A percentile compares a stretch with the other conserved stretches of the same genome.
Conservation (phyloP, 2,113 vertebrate species). For the Crotalus helleri region DNA sequence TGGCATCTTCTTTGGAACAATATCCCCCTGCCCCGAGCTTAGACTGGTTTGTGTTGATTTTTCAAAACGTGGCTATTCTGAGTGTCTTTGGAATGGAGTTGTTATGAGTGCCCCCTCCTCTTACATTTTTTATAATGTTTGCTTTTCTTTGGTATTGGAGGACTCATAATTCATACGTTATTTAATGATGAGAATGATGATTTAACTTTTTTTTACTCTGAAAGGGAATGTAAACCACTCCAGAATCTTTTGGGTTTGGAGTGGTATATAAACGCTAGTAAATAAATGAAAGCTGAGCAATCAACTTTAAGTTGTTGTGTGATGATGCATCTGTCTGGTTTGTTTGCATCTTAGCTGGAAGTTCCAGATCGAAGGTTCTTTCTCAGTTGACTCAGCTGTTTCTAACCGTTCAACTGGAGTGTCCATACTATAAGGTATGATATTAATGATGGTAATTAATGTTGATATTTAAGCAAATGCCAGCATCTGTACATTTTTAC, state of each 20-base stretch:
- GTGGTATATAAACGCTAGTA: not conserved
- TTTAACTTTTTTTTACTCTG: not conserved
- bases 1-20: not conserved
- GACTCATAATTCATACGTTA: not conserved
- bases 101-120: not conserved
- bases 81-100: not conserved
- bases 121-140: not conserved
- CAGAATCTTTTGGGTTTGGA: not conserved
- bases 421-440: conserved; percentile 83
- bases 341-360: conserved; percentile 71
- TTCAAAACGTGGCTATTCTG: not conserved
- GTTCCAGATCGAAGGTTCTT: conserved; percentile 67
- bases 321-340: conserved; percentile 2
- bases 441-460: not conserved
- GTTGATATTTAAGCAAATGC: not conserved
- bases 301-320: not conserved
- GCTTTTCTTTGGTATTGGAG: not conserved
- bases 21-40: not conserved
- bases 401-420: conserved; percentile 84
- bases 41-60: not conserved
- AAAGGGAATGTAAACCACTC: not conserved
- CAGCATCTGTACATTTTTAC: not conserved
- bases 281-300: not conserved
- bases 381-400: conserved; percentile 86
- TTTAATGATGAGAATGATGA: not conserved